Percentiles rank a stretch among this genome's conserved stretches.
Conservation (phyloP, 1,140 invertebrate species). For the Venturia canescens region DNA sequence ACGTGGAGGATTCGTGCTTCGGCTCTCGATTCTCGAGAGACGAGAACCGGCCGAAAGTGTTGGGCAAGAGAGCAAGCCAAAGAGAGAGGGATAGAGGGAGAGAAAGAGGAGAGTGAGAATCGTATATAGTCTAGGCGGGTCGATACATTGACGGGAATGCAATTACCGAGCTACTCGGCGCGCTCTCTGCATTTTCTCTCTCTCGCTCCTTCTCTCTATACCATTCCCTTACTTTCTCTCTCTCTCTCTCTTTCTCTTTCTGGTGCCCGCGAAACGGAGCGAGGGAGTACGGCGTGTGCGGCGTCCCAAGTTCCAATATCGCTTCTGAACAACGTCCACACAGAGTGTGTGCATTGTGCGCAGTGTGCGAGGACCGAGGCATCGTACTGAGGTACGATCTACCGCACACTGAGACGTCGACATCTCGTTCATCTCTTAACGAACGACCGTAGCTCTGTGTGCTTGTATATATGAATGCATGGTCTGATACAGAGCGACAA, state of each 20-base stretch:
- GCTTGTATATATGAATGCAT: not conserved
- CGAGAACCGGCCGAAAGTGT: conserved; percentile 1
- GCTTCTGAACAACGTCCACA: conserved; percentile 6
- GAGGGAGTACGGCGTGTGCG: not conserved
- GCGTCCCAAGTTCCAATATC: conserved; percentile 31
- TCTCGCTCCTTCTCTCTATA: conserved; percentile 21
- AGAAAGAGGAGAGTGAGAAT: conserved; percentile 23
- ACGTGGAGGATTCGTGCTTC: conserved; percentile 48
- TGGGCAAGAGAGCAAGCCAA: conserved; percentile 30
- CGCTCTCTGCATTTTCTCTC: conserved; percentile 25
- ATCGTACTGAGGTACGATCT: not conserved
- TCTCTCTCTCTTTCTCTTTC: not conserved
- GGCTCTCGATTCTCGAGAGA: conserved; percentile 42
- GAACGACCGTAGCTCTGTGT: not conserved
- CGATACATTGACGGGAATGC: conserved; percentile 56
- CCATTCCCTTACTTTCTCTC: conserved; percentile 5
- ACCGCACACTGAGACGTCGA: not conserved
- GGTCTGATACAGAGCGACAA: not conserved
- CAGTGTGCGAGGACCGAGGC: not conserved
- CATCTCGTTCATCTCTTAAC: conserved; percentile 9
- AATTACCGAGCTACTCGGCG: conserved; percentile 53
- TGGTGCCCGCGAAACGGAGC: not conserved
- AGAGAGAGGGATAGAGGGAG: not conserved
- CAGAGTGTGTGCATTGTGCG: not conserved
- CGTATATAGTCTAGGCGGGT: conserved; percentile 43